Percentiles rank a stretch among this genome's conserved stretches.
phyloP scores from a whole-genome alignment of 2,888 invertebrate species.

The Spodoptera picta region DNA sequence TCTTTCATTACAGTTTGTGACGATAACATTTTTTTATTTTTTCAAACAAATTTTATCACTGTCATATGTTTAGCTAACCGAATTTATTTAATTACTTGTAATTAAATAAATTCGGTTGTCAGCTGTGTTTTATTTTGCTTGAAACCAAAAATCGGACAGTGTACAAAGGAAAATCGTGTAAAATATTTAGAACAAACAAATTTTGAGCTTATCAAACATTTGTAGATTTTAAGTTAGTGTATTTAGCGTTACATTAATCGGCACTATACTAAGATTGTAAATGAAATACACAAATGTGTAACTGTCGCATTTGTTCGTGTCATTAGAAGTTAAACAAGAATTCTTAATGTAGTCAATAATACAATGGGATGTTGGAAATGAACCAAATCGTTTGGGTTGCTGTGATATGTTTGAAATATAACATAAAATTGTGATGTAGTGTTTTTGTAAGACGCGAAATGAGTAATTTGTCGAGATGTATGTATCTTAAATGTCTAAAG shows the following conservation, averaged over 20 bases:
- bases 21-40: not conserved
- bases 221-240: conserved; percentile 49
- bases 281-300: conserved; percentile 32
- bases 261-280: conserved; percentile 37
- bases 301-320: conserved; percentile 33
- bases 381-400: conserved; percentile 66
- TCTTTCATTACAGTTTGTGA: conserved; percentile 8
- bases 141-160: conserved; percentile 70
- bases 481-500: conserved; percentile 42
- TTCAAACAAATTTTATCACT: conserved; percentile 27
- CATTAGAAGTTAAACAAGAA: conserved; percentile 36
- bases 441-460: conserved; percentile 42
- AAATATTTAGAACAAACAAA: conserved; percentile 66
- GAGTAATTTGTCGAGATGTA: conserved; percentile 39
- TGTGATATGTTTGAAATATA: conserved; percentile 73
- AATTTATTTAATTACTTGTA: conserved; percentile 55
- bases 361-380: conserved; percentile 50
- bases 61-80: conserved; percentile 40
- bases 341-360: conserved; percentile 33
- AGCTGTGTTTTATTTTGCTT: no score
- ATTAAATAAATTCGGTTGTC: no score
- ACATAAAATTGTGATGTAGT: conserved; percentile 58
- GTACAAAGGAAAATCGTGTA: conserved; percentile 55
- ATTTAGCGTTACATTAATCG: conserved; percentile 27
- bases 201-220: conserved; percentile 59